Base-by-base conservation (phyloP, 2,797 vertebrate species). In the Enteromius viviparus region DNA sequence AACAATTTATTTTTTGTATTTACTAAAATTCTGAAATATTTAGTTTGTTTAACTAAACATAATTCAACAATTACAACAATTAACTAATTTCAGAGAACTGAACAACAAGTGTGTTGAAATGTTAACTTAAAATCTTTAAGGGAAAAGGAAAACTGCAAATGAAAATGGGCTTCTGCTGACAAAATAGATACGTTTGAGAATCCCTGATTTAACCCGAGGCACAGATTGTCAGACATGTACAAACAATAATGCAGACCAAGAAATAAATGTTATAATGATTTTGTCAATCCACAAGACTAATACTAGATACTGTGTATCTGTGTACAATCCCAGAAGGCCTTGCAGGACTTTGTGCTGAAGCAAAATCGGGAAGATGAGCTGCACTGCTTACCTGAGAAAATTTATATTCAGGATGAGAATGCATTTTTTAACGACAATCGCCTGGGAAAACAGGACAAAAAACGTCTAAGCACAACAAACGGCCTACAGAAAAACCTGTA, bases 351-450 rank as follows among this genome's bases (percentile, higher is more conserved):
- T 88, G 90, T 91, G 58, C 6, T 91, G 17, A 87, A 86, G 69
- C 66, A 85, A 1, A 77, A 88, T 29, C 93, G 95, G 1, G 60
- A 80, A 0, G 87, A 84, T 0, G 95, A 96, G 89, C 92, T 96
- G 55, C 91, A 92, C 84, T 81, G 87, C 60, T 92, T 96, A 23
- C 93, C 94, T 5, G 94, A 95, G 55, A 92, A 85, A 37, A 80
- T 92, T 81, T 93, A 90, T 23, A 95, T 96, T 85, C 91, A 93
- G 85, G 95, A 96, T 1, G 87, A 95, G 86, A 92, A 95, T 17
- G 92, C 94, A 0, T 96, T 92, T 88, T 96, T 95, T 84, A 95
- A 95, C 14, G 95, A 96, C 87, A 93, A 86, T 86, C 90, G 94
- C 10, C 91, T 95, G 0, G 92, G 95, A 69, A 94, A 91, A 84